phyloP scores from a whole-genome alignment of 1,140 invertebrate species.

The Drosophila quadrilineata region DNA sequence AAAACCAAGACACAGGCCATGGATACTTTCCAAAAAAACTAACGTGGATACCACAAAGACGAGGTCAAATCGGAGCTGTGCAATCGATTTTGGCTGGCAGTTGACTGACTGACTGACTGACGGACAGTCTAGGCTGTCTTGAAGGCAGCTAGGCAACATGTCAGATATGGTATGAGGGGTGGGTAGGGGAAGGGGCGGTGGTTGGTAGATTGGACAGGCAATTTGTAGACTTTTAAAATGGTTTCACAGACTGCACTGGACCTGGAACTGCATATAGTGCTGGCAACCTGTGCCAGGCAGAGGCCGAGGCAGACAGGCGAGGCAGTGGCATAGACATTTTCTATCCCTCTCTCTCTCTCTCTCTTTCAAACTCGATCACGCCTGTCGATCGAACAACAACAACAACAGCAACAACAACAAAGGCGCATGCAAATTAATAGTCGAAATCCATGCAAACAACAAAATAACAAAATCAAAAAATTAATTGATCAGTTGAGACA shows the following conservation, averaged over 20 bases:
- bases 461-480: constrained; percentile 61
- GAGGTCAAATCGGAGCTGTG: constrained; percentile 61
- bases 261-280: background rate
- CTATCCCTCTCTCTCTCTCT: no score
- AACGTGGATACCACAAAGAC: constrained; percentile 36
- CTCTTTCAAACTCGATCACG: constrained; percentile 17
- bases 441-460: constrained; percentile 41
- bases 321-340: no score
- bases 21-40: constrained; percentile 56
- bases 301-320: constrained; percentile 24
- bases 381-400: constrained; percentile 6
- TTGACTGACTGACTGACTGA: constrained; percentile 57
- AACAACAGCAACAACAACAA: constrained; percentile 19
- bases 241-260: constrained; percentile 32
- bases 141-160: no score
- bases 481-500: constrained; percentile 75
- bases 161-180: no score
- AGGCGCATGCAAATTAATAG: constrained; percentile 74
- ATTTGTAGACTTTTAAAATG: constrained; percentile 78
- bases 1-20: constrained; percentile 8
- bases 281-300: constrained; percentile 29
- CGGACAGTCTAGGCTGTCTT: constrained; percentile 24
- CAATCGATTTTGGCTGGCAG: constrained; percentile 59
- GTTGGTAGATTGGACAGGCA: constrained; percentile 60
- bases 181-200: background rate